These are phyloP conservation scores for Polyodon spathula DNA, from an alignment of 2,113 vertebrate genomes.

Conservation along the genomic window DNA sequence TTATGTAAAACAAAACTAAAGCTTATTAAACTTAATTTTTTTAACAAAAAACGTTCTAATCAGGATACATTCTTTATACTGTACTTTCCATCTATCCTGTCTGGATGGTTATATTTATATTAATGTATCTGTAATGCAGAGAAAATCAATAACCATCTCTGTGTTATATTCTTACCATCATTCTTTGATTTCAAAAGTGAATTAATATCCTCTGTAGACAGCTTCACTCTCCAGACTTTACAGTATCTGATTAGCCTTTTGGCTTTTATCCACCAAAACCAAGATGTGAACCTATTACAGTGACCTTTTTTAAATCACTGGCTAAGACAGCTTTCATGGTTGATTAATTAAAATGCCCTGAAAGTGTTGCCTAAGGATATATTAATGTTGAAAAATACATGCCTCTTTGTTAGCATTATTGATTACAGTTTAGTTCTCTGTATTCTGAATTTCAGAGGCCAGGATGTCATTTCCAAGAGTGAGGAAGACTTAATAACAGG, in stretches of 20 bases:
- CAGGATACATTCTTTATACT: no score
- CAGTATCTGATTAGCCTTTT: conserved; percentile 25
- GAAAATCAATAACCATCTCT: conserved; percentile 22
- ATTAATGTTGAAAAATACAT: conserved; percentile 18
- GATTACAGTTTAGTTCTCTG: conserved; percentile 14
- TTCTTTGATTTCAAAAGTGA: conserved; percentile 25
- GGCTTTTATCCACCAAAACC: conserved; percentile 14
- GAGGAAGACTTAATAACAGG: conserved; percentile 12
- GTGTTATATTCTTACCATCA: conserved; percentile 17
- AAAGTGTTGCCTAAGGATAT: conserved; percentile 13
- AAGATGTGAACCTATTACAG: conserved; percentile 17
- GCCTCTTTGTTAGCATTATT: conserved; percentile 13
- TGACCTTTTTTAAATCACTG: conserved; percentile 13
- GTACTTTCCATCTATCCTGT: not conserved
- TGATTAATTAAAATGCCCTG: conserved; percentile 19
- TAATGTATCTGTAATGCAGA: conserved; percentile 10
- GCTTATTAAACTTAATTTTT: no score
- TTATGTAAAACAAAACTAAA: no score
- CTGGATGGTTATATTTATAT: conserved; percentile 17
- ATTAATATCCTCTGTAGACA: conserved; percentile 22
- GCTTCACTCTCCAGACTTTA: conserved; percentile 15
- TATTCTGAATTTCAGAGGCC: conserved; percentile 13
- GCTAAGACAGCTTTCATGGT: conserved; percentile 4
- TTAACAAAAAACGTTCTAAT: no score
- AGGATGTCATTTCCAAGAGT: conserved; percentile 9